These are phyloP conservation scores for Mesoclemmys tuberculata DNA, from an alignment of 2,113 vertebrate genomes.

Conservation along the genomic window DNA sequence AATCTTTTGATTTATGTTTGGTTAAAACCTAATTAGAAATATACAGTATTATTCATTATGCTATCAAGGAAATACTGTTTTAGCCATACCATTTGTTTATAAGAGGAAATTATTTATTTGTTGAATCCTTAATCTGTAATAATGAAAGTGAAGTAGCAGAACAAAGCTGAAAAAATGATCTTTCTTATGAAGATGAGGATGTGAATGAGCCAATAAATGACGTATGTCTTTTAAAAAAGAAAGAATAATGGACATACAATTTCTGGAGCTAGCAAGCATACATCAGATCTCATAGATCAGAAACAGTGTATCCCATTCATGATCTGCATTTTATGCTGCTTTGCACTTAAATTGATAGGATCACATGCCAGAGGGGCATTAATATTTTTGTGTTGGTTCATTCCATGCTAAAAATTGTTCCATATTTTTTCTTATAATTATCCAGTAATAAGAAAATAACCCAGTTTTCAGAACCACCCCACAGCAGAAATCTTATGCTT, in stretches of 20 bases:
- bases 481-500: slow-evolving; percentile 80
- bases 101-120: slow-evolving; percentile 35
- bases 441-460: slow-evolving; percentile 82
- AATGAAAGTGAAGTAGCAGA: not conserved
- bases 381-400: slow-evolving; percentile 73
- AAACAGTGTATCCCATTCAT: not conserved
- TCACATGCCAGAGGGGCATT: slow-evolving; percentile 59
- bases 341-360: slow-evolving; percentile 61
- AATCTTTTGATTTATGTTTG: not conserved
- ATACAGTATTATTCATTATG: slow-evolving; percentile 2
- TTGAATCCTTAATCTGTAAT: slow-evolving; percentile 11
- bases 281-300: not conserved
- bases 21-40: not conserved
- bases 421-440: slow-evolving; percentile 82
- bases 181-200: not conserved
- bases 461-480: slow-evolving; percentile 74
- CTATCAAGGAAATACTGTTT: slow-evolving; percentile 23
- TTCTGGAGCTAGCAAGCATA: slow-evolving; percentile 13
- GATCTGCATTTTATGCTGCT: slow-evolving; percentile 18
- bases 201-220: not conserved
- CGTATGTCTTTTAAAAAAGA: not conserved
- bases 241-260: not conserved
- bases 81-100: slow-evolving; percentile 1
- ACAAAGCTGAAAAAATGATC: slow-evolving; percentile 37
- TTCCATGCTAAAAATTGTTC: slow-evolving; percentile 77